These are phyloP conservation scores for Anguilla obscura DNA, from an alignment of 2,797 vertebrate genomes.

Conservation along the genomic window DNA sequence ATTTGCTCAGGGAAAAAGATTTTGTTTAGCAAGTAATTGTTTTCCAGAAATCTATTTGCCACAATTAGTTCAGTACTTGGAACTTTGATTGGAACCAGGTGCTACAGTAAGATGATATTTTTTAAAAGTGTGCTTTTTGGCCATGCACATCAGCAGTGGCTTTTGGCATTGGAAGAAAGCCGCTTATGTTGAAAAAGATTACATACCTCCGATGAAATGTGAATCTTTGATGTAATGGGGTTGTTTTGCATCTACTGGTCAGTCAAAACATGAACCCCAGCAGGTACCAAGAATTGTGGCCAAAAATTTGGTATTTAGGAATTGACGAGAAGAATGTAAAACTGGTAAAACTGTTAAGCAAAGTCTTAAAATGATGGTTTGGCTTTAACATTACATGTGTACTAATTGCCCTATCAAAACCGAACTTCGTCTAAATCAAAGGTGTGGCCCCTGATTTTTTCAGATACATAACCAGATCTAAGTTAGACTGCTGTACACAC, in stretches of 20 bases:
- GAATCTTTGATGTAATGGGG: neutral
- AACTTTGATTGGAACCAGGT: neutral
- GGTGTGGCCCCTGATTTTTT: neutral
- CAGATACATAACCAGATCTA: neutral
- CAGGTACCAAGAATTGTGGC: neutral
- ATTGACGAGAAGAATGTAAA: too few species aligned
- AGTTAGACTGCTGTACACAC: neutral
- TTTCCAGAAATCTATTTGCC: neutral
- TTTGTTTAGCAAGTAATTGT: neutral
- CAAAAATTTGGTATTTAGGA: neutral
- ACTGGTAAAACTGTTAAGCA: neutral
- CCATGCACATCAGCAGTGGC: neutral
- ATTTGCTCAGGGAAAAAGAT: neutral
- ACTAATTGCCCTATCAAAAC: too few species aligned
- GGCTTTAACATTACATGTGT: neutral
- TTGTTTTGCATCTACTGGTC: slow-evolving; percentile 5
- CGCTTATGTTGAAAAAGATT: neutral
- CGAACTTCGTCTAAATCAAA: neutral
- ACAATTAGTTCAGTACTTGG: neutral
- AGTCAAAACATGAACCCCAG: neutral
- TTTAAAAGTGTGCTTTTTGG: neutral
- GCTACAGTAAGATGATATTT: neutral
- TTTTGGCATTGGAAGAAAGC: neutral
- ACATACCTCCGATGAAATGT: slow-evolving; percentile 2
- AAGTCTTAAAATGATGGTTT: too few species aligned